These are phyloP conservation scores for Hystrix cristata DNA, from an alignment of 2,113 vertebrate genomes.

Conservation along the genomic window DNA sequence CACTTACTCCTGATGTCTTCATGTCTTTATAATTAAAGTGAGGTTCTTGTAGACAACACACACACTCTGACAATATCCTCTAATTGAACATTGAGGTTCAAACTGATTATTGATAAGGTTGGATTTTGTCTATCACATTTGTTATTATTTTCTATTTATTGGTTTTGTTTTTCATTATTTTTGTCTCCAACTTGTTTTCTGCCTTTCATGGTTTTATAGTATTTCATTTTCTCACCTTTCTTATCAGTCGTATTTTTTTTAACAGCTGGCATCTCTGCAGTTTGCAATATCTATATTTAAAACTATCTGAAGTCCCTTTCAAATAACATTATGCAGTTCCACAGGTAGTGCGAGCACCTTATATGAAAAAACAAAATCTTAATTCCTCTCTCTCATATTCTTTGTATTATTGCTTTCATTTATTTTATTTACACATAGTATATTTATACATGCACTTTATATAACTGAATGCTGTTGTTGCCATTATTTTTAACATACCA, in stretches of 20 bases:
- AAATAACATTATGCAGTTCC: background rate
- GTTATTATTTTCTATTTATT: background rate
- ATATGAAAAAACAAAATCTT: background rate
- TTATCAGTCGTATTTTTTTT: background rate
- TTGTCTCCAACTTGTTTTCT: background rate
- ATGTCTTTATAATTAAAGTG: background rate
- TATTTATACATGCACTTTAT: background rate
- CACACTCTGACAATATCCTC: background rate
- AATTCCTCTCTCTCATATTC: background rate
- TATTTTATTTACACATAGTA: background rate
- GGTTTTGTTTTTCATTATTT: background rate
- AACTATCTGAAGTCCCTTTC: background rate
- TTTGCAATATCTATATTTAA: background rate
- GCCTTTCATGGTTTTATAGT: background rate
- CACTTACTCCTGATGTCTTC: background rate
- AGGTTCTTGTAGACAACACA: background rate
- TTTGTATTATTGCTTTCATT: background rate
- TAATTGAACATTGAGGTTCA: background rate
- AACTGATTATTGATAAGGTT: background rate
- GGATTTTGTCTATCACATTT: background rate
- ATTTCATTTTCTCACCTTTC: background rate
- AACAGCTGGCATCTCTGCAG: background rate
- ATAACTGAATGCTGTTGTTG: background rate
- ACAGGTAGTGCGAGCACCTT: no score
- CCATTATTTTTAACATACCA: background rate